phyloP scores from a whole-genome alignment of 2,888 invertebrate species.

The Lutraria lutraria region DNA sequence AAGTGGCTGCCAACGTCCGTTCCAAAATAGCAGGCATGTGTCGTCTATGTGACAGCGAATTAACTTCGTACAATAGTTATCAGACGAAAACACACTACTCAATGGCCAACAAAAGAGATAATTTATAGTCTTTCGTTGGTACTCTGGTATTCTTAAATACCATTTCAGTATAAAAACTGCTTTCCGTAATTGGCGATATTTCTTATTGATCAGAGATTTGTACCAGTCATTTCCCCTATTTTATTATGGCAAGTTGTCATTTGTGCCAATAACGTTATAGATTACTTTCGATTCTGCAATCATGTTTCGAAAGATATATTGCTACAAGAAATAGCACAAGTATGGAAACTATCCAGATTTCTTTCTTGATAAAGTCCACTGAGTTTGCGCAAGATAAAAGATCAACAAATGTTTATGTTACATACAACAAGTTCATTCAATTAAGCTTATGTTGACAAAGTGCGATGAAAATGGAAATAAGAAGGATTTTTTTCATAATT shows the following conservation, averaged over 20 bases:
- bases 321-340: neutral
- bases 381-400: neutral
- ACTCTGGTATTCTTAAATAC: neutral
- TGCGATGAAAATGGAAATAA: neutral
- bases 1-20: neutral
- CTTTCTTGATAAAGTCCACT: neutral
- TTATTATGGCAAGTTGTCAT: conserved; percentile 46
- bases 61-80: neutral
- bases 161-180: neutral
- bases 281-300: conserved; percentile 32
- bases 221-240: conserved; percentile 24
- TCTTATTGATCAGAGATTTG: conserved; percentile 29
- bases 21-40: neutral
- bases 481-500: too few species aligned
- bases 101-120: neutral
- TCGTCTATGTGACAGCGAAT: neutral
- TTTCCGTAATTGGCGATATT: conserved; percentile 25
- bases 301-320: conserved; percentile 20
- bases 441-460: neutral
- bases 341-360: neutral
- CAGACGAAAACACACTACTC: neutral
- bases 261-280: conserved; percentile 36
- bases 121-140: conserved; percentile 2
- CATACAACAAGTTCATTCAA: neutral
- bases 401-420: neutral